Percentiles rank a stretch among this genome's conserved stretches.
phyloP scores from a whole-genome alignment of 2,113 vertebrate genomes.

The Phrynosoma blainvillii region DNA sequence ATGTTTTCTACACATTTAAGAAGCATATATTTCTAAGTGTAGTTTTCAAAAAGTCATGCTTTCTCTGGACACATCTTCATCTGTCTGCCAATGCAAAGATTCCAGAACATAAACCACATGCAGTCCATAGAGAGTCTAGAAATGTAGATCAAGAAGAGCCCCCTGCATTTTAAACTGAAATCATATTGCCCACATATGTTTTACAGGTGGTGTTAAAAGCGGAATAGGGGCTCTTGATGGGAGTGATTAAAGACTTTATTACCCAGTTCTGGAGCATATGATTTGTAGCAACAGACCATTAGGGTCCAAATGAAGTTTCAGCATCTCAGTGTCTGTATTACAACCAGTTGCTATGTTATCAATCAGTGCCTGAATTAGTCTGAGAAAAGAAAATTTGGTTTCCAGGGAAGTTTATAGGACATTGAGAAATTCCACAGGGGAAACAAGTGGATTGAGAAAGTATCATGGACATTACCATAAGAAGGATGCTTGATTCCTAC shows the following conservation, averaged over 20 bases:
- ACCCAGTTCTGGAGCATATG: background rate
- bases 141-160: no score
- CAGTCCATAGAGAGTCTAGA: no score
- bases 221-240: background rate
- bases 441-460: background rate
- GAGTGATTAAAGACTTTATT: background rate
- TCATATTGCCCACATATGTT: background rate
- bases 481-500: background rate
- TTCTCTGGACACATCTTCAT: no score
- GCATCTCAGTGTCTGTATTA: background rate
- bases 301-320: background rate
- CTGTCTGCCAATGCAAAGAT: no score
- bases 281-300: no score
- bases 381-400: background rate
- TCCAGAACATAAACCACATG: no score
- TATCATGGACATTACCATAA: background rate
- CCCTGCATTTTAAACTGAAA: no score
- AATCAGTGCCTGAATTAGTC: background rate
- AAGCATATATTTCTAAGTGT: no score
- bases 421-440: background rate
- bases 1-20: no score
- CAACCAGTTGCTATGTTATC: background rate
- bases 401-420: no score
- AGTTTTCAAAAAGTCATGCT: no score
- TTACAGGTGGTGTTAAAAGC: background rate